Evolutionary conservation across 2,113 vertebrate species (phyloP).

Genomic region (Girardinichthys multiradiatus): DNA sequence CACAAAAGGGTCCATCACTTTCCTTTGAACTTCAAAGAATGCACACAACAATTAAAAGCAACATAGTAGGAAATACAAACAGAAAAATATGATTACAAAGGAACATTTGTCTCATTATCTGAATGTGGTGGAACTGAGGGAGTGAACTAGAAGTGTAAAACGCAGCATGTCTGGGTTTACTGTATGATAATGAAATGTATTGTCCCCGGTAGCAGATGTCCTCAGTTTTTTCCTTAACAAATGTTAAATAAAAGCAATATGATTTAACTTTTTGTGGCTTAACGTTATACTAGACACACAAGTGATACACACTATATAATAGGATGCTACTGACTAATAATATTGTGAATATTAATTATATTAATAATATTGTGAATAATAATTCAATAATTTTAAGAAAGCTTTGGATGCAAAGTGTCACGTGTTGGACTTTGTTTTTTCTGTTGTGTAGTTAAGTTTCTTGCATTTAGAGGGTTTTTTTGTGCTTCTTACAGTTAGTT

Average conservation of each 20-base stretch:
- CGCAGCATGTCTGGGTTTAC: slow-evolving; percentile 13
- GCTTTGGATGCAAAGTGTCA: too few species aligned
- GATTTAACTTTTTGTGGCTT: neutral
- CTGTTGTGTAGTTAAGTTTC: too few species aligned
- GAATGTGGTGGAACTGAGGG: slow-evolving; percentile 50
- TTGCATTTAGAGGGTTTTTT: too few species aligned
- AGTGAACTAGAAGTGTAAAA: slow-evolving; percentile 43
- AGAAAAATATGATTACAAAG: slow-evolving; percentile 70
- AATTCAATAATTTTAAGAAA: too few species aligned
- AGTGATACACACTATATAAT: neutral
- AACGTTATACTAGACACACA: neutral
- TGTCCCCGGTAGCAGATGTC: neutral
- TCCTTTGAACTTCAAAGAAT: slow-evolving; percentile 84
- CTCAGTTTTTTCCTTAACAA: neutral
- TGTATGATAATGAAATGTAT: neutral
- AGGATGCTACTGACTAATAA: too few species aligned
- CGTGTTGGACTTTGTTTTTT: too few species aligned
- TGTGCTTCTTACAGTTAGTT: too few species aligned
- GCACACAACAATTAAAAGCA: slow-evolving; percentile 79
- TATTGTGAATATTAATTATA: too few species aligned
- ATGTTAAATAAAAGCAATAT: neutral
- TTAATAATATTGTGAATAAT: too few species aligned
- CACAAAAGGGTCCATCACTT: slow-evolving; percentile 74
- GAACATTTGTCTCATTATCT: slow-evolving; percentile 73
- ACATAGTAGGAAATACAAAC: slow-evolving; percentile 64